A percentile compares a stretch with the other conserved stretches of the same genome.
These are phyloP conservation scores for Prenolepis imparis DNA, from an alignment of 2,888 invertebrate species.

Conservation along the genomic window DNA sequence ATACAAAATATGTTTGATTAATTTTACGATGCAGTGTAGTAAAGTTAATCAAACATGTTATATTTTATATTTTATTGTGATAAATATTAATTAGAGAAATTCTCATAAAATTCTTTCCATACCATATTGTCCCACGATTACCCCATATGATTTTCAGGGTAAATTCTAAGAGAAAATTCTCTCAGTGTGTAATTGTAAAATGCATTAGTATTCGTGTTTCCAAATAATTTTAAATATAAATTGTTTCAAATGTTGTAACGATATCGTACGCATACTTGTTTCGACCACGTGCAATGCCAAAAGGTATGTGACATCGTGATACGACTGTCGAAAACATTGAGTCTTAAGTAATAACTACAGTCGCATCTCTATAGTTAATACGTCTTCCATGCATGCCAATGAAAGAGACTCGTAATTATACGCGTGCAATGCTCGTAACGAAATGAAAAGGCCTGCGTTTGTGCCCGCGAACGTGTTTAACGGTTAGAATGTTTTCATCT, in stretches of 20 bases:
- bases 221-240: neutral
- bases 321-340: conserved; percentile 1
- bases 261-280: neutral
- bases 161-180: too few relatives aligned
- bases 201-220: neutral
- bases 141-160: too few relatives aligned
- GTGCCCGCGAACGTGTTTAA: conserved; percentile 18
- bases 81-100: too few relatives aligned
- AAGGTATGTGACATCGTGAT: neutral
- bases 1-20: too few relatives aligned
- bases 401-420: conserved; percentile 29
- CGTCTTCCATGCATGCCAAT: neutral
- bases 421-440: conserved; percentile 3
- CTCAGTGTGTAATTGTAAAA: neutral
- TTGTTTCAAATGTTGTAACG: neutral
- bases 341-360: conserved; percentile 21
- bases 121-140: too few relatives aligned
- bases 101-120: too few relatives aligned
- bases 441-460: conserved; percentile 15
- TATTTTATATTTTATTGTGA: too few relatives aligned
- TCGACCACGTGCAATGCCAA: neutral
- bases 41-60: too few relatives aligned
- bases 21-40: too few relatives aligned
- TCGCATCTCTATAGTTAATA: conserved; percentile 4
- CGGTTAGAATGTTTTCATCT: conserved; percentile 24